phyloP scores from a whole-genome alignment of 1,140 invertebrate genomes.

The Parasteatoda tepidariorum region DNA sequence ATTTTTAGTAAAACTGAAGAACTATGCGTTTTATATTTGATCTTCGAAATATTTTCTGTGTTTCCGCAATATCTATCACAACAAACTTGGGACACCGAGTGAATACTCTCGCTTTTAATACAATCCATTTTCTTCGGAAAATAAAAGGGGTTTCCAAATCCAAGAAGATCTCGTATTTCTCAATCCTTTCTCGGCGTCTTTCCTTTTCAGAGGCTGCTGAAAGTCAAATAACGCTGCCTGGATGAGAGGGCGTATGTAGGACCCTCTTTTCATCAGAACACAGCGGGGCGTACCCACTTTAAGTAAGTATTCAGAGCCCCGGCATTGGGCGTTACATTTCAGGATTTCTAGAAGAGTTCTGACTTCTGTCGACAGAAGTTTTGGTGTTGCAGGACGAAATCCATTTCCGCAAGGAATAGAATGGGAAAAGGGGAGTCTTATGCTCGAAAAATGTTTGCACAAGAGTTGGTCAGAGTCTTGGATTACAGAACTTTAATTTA shows the following conservation, averaged over 20 bases:
- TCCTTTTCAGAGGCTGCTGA: not conserved
- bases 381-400: not conserved
- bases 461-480: not conserved
- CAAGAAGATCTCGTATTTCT: not conserved
- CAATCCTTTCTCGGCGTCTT: not conserved
- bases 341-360: not conserved
- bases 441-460: not conserved
- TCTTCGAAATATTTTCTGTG: too few relatives aligned
- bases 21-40: too few relatives aligned
- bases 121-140: not conserved
- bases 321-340: not conserved
- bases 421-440: not conserved
- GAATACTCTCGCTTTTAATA: not conserved
- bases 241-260: not conserved
- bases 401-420: not conserved
- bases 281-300: not conserved
- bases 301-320: not conserved
- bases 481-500: not conserved
- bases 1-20: too few relatives aligned
- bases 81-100: not conserved
- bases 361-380: too few relatives aligned
- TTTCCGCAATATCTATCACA: too few relatives aligned
- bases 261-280: not conserved
- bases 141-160: not conserved
- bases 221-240: not conserved